Evolutionary conservation across 2,113 vertebrate species (phyloP), one percentile per base, ranked within the genome.

Genomic region (Megaleporinus macrocephalus): DNA sequence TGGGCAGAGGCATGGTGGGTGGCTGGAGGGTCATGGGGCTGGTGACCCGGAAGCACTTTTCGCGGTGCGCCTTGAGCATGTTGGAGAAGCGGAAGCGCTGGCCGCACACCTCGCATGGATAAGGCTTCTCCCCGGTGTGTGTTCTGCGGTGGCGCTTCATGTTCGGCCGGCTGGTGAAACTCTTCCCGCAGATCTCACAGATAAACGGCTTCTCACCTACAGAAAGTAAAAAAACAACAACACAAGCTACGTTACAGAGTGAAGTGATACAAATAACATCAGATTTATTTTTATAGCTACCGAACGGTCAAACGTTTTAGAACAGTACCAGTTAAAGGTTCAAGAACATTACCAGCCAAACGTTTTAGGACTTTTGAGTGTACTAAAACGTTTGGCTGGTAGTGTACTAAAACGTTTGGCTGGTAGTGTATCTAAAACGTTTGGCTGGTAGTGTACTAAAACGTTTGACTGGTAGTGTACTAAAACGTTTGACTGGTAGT

Each of bases 71-170:
- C 92, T 99, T 99, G 13, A 99, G 96, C 97, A 99, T 99, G 94
- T 99, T 99, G 93, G 97, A 99, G 93, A 99, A 99, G 87, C 97
- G 97, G 87, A 99, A 99, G 36, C 97, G 96, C 92, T 97, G 97
- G 84, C 97, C 97, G 4, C 97, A 99, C 82, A 98, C 96, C 3
- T 99, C 97, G 5, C 97, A 99, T 0, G 97, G 97, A 65, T 98
- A 99, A 49, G 97, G 97, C 94, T 99, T 99, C 93, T 99, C 97
- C 47, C 97, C 97, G 0, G 97, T 98, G 94, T 99, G 97, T 3
- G 97, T 99, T 82, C 97, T 92, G 14, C 97, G 96, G 84, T 99
- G 97, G 13, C 97, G 94, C 92, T 99, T 99, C 97, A 99, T 98
- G 92, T 99, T 99, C 82, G 97, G 97, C 72, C 97, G 96, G 89